A percentile compares a stretch with the other conserved stretches of the same genome.
Evolutionary conservation across 2,113 vertebrate species (phyloP).

Genomic region (Chlorodrepanis virens): DNA sequence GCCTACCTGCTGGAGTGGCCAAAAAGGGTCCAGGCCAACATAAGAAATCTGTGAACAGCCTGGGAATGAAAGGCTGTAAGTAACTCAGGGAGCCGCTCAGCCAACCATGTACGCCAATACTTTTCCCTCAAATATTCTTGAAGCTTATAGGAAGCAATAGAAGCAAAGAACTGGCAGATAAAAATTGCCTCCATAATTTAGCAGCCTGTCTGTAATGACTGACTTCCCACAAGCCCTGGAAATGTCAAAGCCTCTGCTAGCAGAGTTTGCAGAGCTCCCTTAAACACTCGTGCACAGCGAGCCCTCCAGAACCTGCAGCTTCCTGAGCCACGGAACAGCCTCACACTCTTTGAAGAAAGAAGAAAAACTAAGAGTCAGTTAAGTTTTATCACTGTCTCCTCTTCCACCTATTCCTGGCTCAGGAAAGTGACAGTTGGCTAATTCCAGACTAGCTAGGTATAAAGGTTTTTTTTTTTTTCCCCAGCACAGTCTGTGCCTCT

Average conservation of each 20-base stretch:
- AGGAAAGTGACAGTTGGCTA: not conserved
- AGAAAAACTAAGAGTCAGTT: not conserved
- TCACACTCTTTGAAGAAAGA: not conserved
- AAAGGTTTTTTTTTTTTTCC: not conserved
- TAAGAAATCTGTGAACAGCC: not conserved
- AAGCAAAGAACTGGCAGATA: not conserved
- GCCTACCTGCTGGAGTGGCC: not conserved
- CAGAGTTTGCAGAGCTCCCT: not conserved
- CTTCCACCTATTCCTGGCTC: not conserved
- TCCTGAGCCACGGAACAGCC: not conserved
- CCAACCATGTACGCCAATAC: not conserved
- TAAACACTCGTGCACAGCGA: not conserved
- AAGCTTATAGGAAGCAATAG: not conserved
- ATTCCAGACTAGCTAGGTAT: not conserved
- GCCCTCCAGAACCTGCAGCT: not conserved
- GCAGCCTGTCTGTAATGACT: not conserved
- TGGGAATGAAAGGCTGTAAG: not conserved
- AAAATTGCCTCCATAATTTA: conserved; percentile 18
- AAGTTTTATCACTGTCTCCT: not conserved
- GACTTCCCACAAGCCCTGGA: not conserved
- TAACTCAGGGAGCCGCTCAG: not conserved
- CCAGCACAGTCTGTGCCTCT: not conserved
- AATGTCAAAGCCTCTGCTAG: not conserved
- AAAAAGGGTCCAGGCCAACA: not conserved
- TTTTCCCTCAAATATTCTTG: not conserved